Conservation (phyloP, 2,113 vertebrate genomes). For the Pongo abelii region DNA sequence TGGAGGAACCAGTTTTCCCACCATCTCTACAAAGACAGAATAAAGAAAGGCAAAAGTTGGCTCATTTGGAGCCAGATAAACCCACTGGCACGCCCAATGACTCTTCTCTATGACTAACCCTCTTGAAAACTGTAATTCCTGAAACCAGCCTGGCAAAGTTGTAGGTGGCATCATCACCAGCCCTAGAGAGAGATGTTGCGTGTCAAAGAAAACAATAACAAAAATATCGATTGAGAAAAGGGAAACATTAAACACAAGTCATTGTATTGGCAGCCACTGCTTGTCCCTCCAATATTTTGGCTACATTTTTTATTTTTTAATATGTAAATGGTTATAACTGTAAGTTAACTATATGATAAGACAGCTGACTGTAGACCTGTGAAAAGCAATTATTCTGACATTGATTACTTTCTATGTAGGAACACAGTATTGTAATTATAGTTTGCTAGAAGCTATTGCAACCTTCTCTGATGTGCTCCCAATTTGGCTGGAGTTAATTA, state of each 20-base stretch:
- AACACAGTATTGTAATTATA: conserved; percentile 52
- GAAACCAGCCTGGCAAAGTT: not conserved
- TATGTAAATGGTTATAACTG: conserved; percentile 78
- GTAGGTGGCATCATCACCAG: not conserved
- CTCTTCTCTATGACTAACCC: not conserved
- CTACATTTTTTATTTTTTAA: conserved; percentile 61
- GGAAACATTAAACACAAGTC: not conserved
- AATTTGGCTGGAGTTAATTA: conserved; percentile 81
- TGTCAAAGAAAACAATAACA: not conserved
- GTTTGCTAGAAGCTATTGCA: conserved; percentile 68
- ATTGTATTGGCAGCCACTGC: not conserved
- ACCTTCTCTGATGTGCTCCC: conserved; percentile 56
- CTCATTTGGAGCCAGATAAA: not conserved
- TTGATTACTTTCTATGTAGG: conserved; percentile 79
- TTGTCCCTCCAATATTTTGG: conserved; percentile 44
- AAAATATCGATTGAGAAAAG: not conserved
- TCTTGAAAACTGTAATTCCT: not conserved
- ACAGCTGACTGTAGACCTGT: conserved; percentile 74
- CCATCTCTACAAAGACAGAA: conserved; percentile 9
- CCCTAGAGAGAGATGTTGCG: not conserved
- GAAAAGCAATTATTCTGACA: conserved; percentile 85
- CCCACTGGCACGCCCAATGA: not conserved
- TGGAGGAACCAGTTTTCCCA: not conserved
- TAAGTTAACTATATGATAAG: conserved; percentile 82
- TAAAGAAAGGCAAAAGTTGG: not conserved